phyloP scores from a whole-genome alignment of 2,797 vertebrate species.

The Bradypus variegatus region DNA sequence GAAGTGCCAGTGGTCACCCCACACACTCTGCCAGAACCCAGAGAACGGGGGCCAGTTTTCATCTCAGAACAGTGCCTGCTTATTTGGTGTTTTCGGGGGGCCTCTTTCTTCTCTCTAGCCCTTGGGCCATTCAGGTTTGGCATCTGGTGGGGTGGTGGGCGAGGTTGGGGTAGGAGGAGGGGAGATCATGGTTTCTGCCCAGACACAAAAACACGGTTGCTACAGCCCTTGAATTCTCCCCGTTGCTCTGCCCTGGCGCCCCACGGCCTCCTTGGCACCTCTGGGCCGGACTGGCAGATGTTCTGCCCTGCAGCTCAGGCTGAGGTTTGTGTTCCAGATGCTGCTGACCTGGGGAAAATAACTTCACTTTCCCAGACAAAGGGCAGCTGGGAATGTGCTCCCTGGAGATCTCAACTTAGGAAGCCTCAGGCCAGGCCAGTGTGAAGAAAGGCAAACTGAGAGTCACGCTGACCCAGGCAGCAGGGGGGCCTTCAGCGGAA shows the following conservation, averaged over 20 bases:
- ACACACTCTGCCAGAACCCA: background rate
- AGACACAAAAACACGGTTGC: background rate
- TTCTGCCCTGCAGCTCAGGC: background rate
- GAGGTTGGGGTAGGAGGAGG: constrained; percentile 1
- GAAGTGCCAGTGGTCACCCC: constrained; percentile 5
- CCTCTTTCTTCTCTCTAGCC: constrained; percentile 1
- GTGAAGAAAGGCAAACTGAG: background rate
- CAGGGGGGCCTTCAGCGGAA: background rate
- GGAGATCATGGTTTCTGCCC: background rate
- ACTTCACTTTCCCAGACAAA: background rate
- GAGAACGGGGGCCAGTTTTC: background rate
- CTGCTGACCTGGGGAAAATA: background rate
- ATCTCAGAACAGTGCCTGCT: background rate
- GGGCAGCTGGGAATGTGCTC: background rate
- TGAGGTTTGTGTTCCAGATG: background rate
- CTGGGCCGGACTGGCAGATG: background rate
- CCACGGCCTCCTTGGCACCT: background rate
- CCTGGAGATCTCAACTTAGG: background rate
- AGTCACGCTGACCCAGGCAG: background rate
- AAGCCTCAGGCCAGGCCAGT: background rate
- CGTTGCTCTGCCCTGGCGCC: background rate
- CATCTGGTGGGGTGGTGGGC: background rate
- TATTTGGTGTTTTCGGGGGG: background rate
- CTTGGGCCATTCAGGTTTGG: background rate
- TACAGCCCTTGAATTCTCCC: background rate